phyloP scores from a whole-genome alignment of 2,797 vertebrate species.

The Falco biarmicus region DNA sequence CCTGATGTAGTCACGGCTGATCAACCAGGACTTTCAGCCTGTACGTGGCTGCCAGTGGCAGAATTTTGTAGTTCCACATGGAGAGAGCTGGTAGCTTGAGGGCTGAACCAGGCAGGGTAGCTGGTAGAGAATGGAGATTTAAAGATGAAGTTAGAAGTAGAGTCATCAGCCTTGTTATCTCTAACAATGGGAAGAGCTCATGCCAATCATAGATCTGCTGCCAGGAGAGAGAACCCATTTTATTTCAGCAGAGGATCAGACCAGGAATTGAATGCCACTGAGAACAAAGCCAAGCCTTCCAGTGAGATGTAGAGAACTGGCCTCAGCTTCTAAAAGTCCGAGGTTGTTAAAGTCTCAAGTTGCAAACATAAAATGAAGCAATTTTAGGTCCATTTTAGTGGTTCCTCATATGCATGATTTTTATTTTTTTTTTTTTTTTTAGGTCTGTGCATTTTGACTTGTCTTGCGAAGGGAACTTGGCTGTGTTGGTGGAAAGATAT shows the following conservation, averaged over 20 bases:
- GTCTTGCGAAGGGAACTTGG: background rate
- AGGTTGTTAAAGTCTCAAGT: background rate
- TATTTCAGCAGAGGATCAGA: background rate
- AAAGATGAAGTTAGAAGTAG: background rate
- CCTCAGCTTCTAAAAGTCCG: background rate
- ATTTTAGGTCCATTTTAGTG: background rate
- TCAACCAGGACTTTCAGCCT: background rate
- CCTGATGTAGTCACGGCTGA: background rate
- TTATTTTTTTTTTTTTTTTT: background rate
- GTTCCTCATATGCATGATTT: background rate
- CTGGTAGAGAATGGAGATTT: background rate
- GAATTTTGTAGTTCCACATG: background rate
- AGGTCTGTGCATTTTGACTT: background rate
- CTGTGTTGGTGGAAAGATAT: background rate
- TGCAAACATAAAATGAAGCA: background rate
- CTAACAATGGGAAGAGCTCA: background rate
- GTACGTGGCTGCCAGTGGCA: background rate
- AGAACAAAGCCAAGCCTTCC: background rate
- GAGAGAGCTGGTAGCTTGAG: background rate
- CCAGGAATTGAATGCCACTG: background rate
- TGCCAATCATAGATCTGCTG: background rate
- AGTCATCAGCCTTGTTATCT: background rate
- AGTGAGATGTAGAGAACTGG: background rate
- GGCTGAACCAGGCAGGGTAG: background rate
- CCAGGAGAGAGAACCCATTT: background rate